These are phyloP conservation scores for Acomys russatus DNA, from an alignment of 2,797 vertebrate genomes.

Conservation along the genomic window DNA sequence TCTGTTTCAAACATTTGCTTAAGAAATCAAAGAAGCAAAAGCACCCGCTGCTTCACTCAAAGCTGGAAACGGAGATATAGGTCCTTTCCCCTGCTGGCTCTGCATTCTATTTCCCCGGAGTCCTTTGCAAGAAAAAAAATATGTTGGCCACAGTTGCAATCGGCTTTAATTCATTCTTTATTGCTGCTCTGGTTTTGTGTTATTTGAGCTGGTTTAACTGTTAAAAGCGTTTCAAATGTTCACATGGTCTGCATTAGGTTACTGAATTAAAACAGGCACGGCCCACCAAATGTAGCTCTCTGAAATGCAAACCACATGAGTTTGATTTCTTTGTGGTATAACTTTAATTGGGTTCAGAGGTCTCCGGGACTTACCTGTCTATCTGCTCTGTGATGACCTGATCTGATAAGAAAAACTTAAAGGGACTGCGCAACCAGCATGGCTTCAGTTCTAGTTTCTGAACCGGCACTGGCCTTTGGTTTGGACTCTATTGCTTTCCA, in stretches of 20 bases:
- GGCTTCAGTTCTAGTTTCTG: constrained; percentile 82
- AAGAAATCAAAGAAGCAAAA: constrained; percentile 84
- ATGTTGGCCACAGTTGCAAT: constrained; percentile 89
- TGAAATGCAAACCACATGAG: constrained; percentile 93
- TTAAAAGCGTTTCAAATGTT: constrained; percentile 92
- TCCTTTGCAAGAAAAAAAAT: constrained; percentile 85
- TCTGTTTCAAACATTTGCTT: constrained; percentile 85
- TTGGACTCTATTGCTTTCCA: constrained; percentile 35
- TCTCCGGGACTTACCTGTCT: constrained; percentile 91
- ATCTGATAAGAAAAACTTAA: constrained; percentile 90
- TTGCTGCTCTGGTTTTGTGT: constrained; percentile 92
- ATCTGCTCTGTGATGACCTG: constrained; percentile 88
- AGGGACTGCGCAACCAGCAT: constrained; percentile 85
- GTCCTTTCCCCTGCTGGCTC: constrained; percentile 50
- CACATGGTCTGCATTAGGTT: constrained; percentile 93
- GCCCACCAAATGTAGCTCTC: constrained; percentile 92
- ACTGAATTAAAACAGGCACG: constrained; percentile 92
- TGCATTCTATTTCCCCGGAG: constrained; percentile 68
- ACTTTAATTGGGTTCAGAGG: constrained; percentile 92
- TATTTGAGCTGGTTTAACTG: constrained; percentile 92
- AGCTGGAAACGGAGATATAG: constrained; percentile 80
- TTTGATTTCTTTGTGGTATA: constrained; percentile 92
- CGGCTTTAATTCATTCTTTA: constrained; percentile 93
- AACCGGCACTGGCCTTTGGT: constrained; percentile 66
- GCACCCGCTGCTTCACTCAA: constrained; percentile 77